A percentile compares a stretch with the other conserved stretches of the same genome.
These are phyloP conservation scores for Stratiolaelaps scimitus DNA, from an alignment of 1,140 invertebrate species.

Conservation along the genomic window DNA sequence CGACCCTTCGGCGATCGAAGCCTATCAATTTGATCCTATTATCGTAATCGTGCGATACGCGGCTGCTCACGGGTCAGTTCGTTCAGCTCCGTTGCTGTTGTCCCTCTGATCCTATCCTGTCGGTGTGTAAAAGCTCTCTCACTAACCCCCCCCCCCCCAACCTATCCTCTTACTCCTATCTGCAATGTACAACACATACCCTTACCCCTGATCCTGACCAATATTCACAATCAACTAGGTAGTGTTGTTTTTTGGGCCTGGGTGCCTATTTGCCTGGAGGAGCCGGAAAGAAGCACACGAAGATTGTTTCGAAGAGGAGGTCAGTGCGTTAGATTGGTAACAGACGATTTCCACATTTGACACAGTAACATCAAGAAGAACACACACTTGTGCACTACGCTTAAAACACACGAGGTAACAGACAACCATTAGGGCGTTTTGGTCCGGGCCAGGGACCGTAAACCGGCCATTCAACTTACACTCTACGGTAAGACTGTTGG, in stretches of 20 bases:
- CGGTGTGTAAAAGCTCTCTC: no score
- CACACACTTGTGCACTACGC: not conserved
- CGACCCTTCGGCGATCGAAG: no score
- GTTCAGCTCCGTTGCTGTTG: not conserved
- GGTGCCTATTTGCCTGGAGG: not conserved
- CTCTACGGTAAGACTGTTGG: not conserved
- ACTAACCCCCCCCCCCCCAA: no score
- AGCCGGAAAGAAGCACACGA: not conserved
- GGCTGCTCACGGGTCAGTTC: constrained; percentile 14
- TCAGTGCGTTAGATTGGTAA: constrained; percentile 9
- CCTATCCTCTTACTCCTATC: no score
- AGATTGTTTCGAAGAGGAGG: constrained; percentile 27
- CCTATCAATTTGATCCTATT: no score
- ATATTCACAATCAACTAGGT: not conserved
- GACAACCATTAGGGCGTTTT: constrained; percentile 22
- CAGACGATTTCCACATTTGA: not conserved
- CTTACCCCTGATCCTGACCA: constrained; percentile 6
- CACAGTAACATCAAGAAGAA: not conserved
- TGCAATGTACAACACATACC: not conserved
- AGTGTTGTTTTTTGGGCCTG: constrained; percentile 12
- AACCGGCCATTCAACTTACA: constrained; percentile 6
- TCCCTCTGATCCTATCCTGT: not conserved
- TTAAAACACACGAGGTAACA: constrained; percentile 6
- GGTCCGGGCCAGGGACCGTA: constrained; percentile 18
- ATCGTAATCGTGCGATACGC: no score